Base-by-base conservation (phyloP, 2,888 invertebrate species). In the Neocrepidodera transversa region DNA sequence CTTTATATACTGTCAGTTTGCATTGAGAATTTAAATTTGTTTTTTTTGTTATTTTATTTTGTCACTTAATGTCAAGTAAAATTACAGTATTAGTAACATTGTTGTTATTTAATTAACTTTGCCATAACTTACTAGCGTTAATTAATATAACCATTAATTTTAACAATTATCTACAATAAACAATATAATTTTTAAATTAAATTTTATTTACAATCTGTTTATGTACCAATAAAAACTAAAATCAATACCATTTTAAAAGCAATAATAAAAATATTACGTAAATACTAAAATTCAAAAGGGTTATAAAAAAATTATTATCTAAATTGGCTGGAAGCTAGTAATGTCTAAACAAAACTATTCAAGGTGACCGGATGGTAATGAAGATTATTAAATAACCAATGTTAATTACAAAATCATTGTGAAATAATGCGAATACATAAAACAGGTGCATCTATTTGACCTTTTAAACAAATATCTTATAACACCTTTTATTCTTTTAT, bases 341-440 rank as follows among this genome's bases (percentile, higher is more conserved):
- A 50, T 52, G 10, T 48, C 36, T 28, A 38, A 57, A 49, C 51
- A 49, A 26, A 53, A 36, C 16, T 42, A 56, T 40, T 18, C 62
- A 62, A 62, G 62, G 59, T 62, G 59, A 62, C 62, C 56, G 42
- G 52, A 62, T 58, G 55, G 51, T 55, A 51, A 55, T 60, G 17
- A 51, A 40, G 49, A 56, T 49, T 48, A 55, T 60, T 23, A 51
- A 40, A n/a, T 17, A 43, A 40, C 28, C 32, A 38, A 36, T 52
- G 45, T 51, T 52, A 36, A 51, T 36, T 51, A 36, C 18, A 35
- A 20, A 45, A 51, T 14, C 32, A 36, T 48, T 57, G 26, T 36
- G 28, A 4, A 28, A 26, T 26, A 45, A 45, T 11, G 20, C 23
- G 1, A 5, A 14, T 30, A 11, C 8, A 23, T 14, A 16, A 55